Evolutionary conservation across 2,113 vertebrate species (phyloP), one percentile per base, ranked within the genome.

Genomic region (Corythornis cristatus): DNA sequence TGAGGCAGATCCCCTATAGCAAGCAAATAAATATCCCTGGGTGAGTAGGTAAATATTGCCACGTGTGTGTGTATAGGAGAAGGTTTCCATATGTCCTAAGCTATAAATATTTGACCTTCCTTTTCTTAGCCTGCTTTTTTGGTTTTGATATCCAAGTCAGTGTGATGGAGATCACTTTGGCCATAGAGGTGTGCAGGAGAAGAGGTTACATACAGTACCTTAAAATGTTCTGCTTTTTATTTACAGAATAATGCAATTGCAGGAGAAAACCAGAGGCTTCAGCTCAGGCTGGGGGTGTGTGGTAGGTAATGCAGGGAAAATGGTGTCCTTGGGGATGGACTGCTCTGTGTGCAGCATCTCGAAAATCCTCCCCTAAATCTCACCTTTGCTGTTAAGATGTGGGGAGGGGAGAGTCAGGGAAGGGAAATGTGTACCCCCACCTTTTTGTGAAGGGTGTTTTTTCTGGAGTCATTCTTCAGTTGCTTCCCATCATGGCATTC

Each of bases 211-310:
- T 65, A 35, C 21, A 62, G 45, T 10, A 3, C 53, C 33, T 60
- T 12, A 7, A 45, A 45, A 26, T 7, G 16, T 22, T 77, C 56
- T 67, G 21, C 7, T 89, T 58, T 45, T 67, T 51, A 15, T 72
- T 71, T 26, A 17, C 29, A 46, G 40, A 0, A 1, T 17, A 37
- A 33, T 12, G 7, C 1, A 3, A 2, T 7, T 3, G 16, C 17
- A 35, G 75, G 66, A 68, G 53, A 66, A 68, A 64, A 58, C 7
- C 45, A 56, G 57, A 64, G 11, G 48, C 48, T 57, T 15, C 23
- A 8, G 54, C 56, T 62, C n/a, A 14, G 51, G 1, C 29, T 3
- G 8, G 64, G 46, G 16, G 10, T 9, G 26, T n/a, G 68, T 12
- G 29, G 22, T 42, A 17, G 50, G 61, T 31, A 14, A 5, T 31